phyloP scores from a whole-genome alignment of 2,888 invertebrate species.

The Pristionchus japonicus region DNA sequence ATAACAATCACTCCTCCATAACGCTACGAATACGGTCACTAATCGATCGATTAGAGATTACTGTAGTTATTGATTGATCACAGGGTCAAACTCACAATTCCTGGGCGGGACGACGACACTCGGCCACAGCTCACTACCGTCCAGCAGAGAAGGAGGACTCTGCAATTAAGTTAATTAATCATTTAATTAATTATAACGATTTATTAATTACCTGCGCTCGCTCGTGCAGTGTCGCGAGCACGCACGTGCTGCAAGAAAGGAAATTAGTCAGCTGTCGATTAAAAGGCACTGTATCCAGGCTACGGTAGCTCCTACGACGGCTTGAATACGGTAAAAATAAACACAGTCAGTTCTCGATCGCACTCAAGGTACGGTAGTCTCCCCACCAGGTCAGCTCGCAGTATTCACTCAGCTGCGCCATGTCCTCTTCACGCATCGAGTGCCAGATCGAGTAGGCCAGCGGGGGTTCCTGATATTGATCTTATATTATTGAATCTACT shows the following conservation, averaged over 20 bases:
- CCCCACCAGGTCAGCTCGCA: constrained; percentile 30
- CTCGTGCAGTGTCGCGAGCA: constrained; percentile 32
- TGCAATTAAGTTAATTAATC: not conserved
- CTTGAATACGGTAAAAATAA: not conserved
- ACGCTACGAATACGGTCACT: too few species aligned
- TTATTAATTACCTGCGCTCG: not conserved
- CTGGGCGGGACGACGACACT: constrained; percentile 5
- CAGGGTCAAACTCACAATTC: not conserved
- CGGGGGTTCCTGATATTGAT: constrained; percentile 35
- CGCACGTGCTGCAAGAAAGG: constrained; percentile 14
- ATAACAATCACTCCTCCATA: too few species aligned
- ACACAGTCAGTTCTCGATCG: not conserved
- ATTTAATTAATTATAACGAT: not conserved
- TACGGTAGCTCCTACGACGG: too few species aligned
- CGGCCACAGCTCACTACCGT: constrained; percentile 14
- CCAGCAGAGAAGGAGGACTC: constrained; percentile 24
- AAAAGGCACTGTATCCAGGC: not conserved
- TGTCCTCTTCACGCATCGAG: constrained; percentile 44
- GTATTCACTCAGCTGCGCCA: constrained; percentile 43
- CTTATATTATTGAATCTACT: not conserved
- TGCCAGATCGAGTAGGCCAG: constrained; percentile 23
- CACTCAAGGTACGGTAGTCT: not conserved
- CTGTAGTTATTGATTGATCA: too few species aligned
- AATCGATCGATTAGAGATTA: too few species aligned
- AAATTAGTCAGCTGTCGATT: not conserved